Evolutionary conservation across 2,113 vertebrate genomes (phyloP).

Genomic region (Grammomys dolichurus): DNA sequence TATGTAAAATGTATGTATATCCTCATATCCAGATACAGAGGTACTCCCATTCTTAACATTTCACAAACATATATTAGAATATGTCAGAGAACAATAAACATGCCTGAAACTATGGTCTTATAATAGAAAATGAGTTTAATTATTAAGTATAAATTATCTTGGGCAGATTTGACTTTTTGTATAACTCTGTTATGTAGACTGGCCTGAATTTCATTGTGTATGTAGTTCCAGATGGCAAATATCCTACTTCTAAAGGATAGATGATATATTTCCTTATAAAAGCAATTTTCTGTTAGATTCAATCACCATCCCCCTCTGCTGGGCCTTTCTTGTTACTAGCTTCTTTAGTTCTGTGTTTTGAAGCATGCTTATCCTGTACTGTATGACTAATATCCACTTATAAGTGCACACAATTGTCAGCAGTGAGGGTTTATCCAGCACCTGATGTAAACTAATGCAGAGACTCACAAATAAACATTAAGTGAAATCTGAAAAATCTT

Average conservation of each 20-base stretch:
- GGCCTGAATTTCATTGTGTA: background rate
- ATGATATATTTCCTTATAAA: background rate
- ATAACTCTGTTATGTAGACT: background rate
- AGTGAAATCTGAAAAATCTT: too few relatives aligned
- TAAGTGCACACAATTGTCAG: too few relatives aligned
- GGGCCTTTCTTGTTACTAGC: too few relatives aligned
- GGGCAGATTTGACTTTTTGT: background rate
- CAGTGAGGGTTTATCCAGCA: too few relatives aligned
- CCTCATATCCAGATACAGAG: background rate
- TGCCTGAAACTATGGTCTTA: background rate
- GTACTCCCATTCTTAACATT: background rate
- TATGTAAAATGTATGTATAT: background rate
- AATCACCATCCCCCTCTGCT: too few relatives aligned
- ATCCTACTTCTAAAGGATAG: background rate
- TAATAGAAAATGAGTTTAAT: background rate
- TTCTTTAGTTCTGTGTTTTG: too few relatives aligned
- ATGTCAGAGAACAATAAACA: background rate
- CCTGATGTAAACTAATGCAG: too few relatives aligned
- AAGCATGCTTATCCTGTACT: too few relatives aligned
- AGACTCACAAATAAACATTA: too few relatives aligned
- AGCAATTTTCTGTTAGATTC: background rate
- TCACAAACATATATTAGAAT: background rate
- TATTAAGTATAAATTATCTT: background rate
- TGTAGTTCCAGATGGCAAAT: background rate
- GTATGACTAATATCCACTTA: too few relatives aligned